Evolutionary conservation across 2,797 vertebrate genomes (phyloP), one percentile per base, ranked within the genome.

Genomic region (Danio choprae): DNA sequence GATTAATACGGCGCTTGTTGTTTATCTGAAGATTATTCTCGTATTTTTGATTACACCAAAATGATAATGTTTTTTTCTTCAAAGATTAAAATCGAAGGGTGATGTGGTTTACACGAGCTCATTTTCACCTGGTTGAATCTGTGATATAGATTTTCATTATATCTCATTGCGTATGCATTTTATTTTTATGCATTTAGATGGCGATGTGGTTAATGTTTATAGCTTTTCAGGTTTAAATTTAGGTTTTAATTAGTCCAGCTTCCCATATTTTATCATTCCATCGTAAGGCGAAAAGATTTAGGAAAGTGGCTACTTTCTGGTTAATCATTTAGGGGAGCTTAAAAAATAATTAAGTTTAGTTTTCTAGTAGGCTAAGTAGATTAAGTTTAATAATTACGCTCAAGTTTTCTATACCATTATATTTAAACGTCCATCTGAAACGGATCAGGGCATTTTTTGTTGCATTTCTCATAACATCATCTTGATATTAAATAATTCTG

Each of bases 1-100:
- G 93, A 94, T 88, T 91, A 88, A 94, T 93, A 92, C 82, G 44
- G 18, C 9, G 6, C 36, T 18, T 40, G 18, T 22, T 16, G 38
- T 64, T 77, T 73, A 51, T 20, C 3, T 41, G 40, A 12, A 12
- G 15, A 29, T 29, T 29, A 20, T 53, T 10, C 13, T 63, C 53
- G n/a, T 50, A 13, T 48, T 51, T 56, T 22, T 58, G 7, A 72
- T 10, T 15, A 51, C 4, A 1, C 40, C 1, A 41, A 58, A 10
- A 29, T 3, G 29, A 29, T 11, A 29, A 72, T 22, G 2, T 11
- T 58, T 0, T 44, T 5, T 7, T 20, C 9, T 16, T 10, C 10
- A 0, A 16, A 15, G 0, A 38, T 38, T 58, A 3, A 13, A 29
- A 56, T 40, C 44, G 63, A 29, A 3, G n/a, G 16, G 18, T n/a